Percentiles rank a stretch among this genome's conserved stretches.
These are phyloP conservation scores for Myrmecophaga tridactyla DNA, from an alignment of 2,113 vertebrate species.

Conservation along the genomic window DNA sequence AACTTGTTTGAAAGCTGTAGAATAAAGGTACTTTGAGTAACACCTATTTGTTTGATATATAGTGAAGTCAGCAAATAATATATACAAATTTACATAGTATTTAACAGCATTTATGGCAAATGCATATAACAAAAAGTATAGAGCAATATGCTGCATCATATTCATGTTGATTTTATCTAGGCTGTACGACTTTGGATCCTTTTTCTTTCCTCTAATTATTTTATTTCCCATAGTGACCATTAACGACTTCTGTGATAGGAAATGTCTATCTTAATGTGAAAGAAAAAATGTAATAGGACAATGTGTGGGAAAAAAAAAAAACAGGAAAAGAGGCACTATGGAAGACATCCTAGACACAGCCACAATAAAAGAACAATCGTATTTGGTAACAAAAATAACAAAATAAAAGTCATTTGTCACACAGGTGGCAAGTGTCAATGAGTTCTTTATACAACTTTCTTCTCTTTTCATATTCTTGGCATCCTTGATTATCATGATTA, in stretches of 20 bases:
- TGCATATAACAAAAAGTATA: neutral
- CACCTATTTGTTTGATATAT: neutral
- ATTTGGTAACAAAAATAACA: neutral
- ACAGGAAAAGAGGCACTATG: neutral
- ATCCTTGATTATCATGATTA: neutral
- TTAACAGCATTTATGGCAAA: slow-evolving; percentile 9
- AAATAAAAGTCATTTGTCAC: neutral
- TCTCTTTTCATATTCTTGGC: neutral
- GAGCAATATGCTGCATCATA: neutral
- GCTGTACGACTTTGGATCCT: neutral
- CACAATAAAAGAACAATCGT: neutral
- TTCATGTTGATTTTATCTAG: neutral
- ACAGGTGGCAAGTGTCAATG: neutral
- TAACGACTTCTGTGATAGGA: neutral
- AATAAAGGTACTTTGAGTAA: neutral
- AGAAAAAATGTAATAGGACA: neutral
- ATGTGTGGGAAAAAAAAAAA: neutral
- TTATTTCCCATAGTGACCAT: neutral
- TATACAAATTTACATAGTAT: neutral
- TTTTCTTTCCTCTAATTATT: neutral
- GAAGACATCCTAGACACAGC: neutral
- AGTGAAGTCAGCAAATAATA: neutral
- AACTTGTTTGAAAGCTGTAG: neutral
- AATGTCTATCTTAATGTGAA: neutral
- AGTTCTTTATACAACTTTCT: neutral